Evolutionary conservation across 2,797 vertebrate genomes (phyloP).

Genomic region (Amblyraja radiata): DNA sequence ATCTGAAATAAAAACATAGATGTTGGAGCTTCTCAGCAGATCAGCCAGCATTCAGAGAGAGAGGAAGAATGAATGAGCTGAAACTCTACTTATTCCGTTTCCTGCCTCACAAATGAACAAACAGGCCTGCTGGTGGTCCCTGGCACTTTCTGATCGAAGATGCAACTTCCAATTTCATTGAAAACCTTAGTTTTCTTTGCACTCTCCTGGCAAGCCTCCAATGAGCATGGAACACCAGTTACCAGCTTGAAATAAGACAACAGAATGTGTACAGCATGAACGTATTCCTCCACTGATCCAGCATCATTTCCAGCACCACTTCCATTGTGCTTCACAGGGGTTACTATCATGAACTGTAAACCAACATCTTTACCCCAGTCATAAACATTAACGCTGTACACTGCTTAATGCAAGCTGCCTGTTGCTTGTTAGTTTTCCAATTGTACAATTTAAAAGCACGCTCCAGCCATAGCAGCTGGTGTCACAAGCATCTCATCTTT

Average conservation of each 20-base stretch:
- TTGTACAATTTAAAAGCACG: neutral
- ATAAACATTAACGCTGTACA: conserved; percentile 3
- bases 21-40: too few relatives aligned
- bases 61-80: too few relatives aligned
- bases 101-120: too few relatives aligned
- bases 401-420: neutral
- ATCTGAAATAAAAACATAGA: too few relatives aligned
- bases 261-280: neutral
- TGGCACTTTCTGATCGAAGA: neutral
- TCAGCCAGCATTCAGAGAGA: too few relatives aligned
- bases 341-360: conserved; percentile 26
- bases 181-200: neutral
- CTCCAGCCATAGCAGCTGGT: neutral
- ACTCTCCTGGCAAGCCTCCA: neutral
- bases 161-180: conserved; percentile 23
- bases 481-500: neutral
- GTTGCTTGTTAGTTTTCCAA: conserved; percentile 14
- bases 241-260: conserved; percentile 12
- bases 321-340: conserved; percentile 18
- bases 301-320: neutral
- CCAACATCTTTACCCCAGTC: neutral
- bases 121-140: too few relatives aligned
- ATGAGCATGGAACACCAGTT: neutral
- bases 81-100: too few relatives aligned
- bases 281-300: neutral